Evolutionary conservation across 2,113 vertebrate species (phyloP), one percentile per base, ranked within the genome.

Genomic region (Petrocephalus zakoni): DNA sequence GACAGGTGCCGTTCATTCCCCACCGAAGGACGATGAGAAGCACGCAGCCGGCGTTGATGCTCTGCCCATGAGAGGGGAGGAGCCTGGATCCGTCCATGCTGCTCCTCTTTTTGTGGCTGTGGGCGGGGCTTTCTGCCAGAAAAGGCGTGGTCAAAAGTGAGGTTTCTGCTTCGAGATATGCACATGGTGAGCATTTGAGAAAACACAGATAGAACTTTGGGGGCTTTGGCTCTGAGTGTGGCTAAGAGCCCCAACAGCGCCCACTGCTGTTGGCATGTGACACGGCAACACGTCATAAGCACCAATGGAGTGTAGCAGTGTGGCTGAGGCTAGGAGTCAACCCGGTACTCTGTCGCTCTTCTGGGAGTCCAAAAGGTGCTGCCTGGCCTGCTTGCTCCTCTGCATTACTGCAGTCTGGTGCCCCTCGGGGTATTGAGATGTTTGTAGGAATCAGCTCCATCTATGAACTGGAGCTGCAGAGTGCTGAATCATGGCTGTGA

Each of bases 1-100:
- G 82, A 88, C 93, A 93, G 93, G 93, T 94, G 92, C 90, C 91
- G 91, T 89, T 83, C 75, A 51, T 92, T 89, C 88, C 85, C 61
- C 4, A 52, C 37, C 88, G 90, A 92, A 93, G 90, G 89, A 91
- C 92, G 64, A 53, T 64, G 89, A 19, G 17, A 83, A 47, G 81
- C 46, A 83, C 86, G 29, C 47, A 10, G 82, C 21, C 11, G 52
- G 34, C 61, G 15, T 52, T 49, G 6, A n/a, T 85, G 29, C 72
- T 42, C 34, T 85, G 9, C 15, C 29, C 84, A 15, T n/a, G 49
- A 34, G 29, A 52, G 11, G 21, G 9, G 81, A 1, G 21, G 21
- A 42, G 37, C 4, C 29, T 4, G n/a, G 2, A 15, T 86, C 29
- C 4, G 42, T 42, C 42, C 42, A 42, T 42, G n/a, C 11, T 55